Conservation (phyloP, 2,113 vertebrate species). For the Toxostoma redivivum region DNA sequence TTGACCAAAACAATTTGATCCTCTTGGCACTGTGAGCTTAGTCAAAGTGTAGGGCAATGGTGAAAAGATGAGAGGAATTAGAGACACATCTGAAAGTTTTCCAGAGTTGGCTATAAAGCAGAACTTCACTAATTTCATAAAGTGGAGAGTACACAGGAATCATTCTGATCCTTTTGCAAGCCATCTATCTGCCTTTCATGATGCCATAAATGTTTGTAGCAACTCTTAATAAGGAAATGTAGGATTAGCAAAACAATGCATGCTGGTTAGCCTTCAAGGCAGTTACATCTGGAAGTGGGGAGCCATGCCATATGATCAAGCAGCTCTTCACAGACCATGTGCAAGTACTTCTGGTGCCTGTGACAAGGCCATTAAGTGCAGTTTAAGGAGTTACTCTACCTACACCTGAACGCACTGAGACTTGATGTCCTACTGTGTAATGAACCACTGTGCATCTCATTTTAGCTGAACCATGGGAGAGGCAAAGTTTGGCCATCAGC, state of each 20-base stretch:
- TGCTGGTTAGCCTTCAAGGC: neutral
- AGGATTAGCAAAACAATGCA: neutral
- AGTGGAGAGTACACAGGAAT: neutral
- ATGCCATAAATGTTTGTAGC: constrained; percentile 32
- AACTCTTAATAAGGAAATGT: constrained; percentile 52
- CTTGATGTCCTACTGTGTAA: neutral
- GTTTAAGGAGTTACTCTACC: neutral
- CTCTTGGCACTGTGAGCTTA: neutral
- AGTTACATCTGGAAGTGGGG: constrained; percentile 12
- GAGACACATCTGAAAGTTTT: neutral
- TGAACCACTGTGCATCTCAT: neutral
- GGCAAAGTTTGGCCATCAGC: neutral
- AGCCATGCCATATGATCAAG: neutral
- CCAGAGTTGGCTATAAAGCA: neutral
- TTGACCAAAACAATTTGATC: constrained; percentile 1
- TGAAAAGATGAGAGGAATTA: neutral
- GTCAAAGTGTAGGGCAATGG: neutral
- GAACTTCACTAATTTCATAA: neutral
- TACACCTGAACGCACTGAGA: neutral
- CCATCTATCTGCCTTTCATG: constrained; percentile 41
- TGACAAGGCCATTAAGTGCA: neutral
- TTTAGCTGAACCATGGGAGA: neutral
- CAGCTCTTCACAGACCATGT: neutral
- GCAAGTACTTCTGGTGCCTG: neutral
- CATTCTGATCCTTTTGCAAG: neutral